Conservation (phyloP, 2,797 vertebrate species). For the Falco cherrug region DNA sequence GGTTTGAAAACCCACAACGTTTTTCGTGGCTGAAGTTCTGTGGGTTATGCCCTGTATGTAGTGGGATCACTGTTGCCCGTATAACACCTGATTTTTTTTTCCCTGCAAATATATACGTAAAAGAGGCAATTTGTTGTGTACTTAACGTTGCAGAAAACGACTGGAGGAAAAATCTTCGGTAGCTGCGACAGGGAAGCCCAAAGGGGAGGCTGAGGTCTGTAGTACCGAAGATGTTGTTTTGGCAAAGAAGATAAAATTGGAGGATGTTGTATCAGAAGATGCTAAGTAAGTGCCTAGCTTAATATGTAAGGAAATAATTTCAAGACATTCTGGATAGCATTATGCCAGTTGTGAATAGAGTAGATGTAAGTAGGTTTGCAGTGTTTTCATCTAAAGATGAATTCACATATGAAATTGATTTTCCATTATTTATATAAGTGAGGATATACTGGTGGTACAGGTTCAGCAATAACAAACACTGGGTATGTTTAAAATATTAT, state of each 20-base stretch:
- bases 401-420: neutral
- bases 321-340: accelerated
- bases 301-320: neutral
- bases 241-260: conserved; percentile 86
- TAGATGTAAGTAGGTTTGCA: accelerated
- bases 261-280: conserved; percentile 82
- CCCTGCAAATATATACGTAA: accelerated
- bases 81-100: accelerated
- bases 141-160: conserved; percentile 75
- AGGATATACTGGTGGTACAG: neutral
- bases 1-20: accelerated
- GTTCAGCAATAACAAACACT: accelerated
- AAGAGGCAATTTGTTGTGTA: accelerated
- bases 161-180: conserved; percentile 61
- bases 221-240: conserved; percentile 80
- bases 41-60: too few relatives aligned
- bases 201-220: conserved; percentile 82
- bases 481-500: accelerated
- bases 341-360: accelerated
- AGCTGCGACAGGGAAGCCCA: conserved; percentile 66
- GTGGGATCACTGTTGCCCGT: accelerated
- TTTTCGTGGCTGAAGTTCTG: neutral
- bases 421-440: accelerated
- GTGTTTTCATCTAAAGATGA: neutral
- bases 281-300: conserved; percentile 77